These are phyloP conservation scores for Caenorhabditis sp. DNA, from an alignment of 2,888 invertebrate genomes.

Conservation along the genomic window DNA sequence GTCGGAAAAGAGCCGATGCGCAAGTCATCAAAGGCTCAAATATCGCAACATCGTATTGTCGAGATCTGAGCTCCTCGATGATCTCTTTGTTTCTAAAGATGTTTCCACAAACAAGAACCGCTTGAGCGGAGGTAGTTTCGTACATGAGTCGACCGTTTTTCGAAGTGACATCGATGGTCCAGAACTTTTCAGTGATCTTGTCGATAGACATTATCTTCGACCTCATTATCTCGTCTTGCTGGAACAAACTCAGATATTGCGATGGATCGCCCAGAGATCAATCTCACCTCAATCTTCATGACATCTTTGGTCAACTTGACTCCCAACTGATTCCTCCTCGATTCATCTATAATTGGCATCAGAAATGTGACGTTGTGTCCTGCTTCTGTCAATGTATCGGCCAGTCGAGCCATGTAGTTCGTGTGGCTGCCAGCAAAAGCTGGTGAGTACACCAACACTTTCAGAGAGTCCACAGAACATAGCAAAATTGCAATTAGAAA, in stretches of 20 bases:
- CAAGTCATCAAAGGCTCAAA: conserved; percentile 2
- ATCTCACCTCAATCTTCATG: conserved; percentile 19
- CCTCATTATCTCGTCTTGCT: not conserved
- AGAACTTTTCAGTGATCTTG: not conserved
- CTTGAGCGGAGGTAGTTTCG: not conserved
- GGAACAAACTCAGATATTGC: too few species aligned
- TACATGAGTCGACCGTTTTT: not conserved
- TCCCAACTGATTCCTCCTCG: conserved; percentile 17
- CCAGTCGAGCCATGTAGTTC: conserved; percentile 64
- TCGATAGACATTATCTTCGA: not conserved
- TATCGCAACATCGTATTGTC: conserved; percentile 8
- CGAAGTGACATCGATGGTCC: conserved; percentile 1
- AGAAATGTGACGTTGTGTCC: conserved; percentile 59
- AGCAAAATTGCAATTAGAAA: not conserved
- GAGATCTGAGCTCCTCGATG: not conserved
- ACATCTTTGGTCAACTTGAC: conserved; percentile 28
- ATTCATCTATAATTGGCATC: conserved; percentile 31
- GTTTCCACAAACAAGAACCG: not conserved
- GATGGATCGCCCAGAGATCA: too few species aligned
- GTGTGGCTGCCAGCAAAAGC: conserved; percentile 62
- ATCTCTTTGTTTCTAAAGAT: not conserved
- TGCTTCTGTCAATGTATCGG: conserved; percentile 62
- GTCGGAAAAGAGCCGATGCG: conserved; percentile 1
- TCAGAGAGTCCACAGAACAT: conserved; percentile 17
- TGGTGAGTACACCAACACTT: conserved; percentile 62